Percentiles rank a stretch among this genome's conserved stretches.
Evolutionary conservation across 2,113 vertebrate species (phyloP).

Genomic region (Lepidothrix coronata): DNA sequence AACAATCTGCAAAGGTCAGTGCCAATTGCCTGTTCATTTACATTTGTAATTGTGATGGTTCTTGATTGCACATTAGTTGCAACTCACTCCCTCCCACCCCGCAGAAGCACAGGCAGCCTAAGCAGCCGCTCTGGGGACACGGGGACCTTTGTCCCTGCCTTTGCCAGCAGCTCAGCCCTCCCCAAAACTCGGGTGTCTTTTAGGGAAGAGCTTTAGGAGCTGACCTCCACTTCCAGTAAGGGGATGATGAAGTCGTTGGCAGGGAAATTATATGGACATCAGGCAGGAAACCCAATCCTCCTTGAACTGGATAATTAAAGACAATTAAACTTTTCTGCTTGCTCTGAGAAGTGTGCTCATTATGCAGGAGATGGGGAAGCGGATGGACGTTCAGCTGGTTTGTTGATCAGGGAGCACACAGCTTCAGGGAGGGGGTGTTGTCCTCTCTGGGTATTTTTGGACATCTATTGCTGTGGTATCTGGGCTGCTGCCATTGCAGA

Average conservation of each 20-base stretch:
- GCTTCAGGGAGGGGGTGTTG: neutral
- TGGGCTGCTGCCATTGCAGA: neutral
- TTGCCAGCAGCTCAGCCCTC: neutral
- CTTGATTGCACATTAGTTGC: slow-evolving; percentile 77
- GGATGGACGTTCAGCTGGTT: neutral
- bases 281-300: slow-evolving; percentile 84
- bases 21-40: slow-evolving; percentile 79
- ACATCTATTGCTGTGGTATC: neutral
- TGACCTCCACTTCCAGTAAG: slow-evolving; percentile 33
- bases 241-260: slow-evolving; percentile 82
- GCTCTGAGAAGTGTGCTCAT: slow-evolving; percentile 88
- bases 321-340: slow-evolving; percentile 91
- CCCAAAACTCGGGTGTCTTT: neutral
- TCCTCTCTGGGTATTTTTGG: slow-evolving; percentile 3
- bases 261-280: slow-evolving; percentile 82
- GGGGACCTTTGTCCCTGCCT: slow-evolving; percentile 20
- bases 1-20: slow-evolving; percentile 80
- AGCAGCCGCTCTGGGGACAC: neutral
- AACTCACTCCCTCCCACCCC: slow-evolving; percentile 59
- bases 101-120: neutral
- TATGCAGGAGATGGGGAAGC: slow-evolving; percentile 72
- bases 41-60: slow-evolving; percentile 79
- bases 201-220: slow-evolving; percentile 18
- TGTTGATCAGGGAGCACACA: neutral
- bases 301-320: slow-evolving; percentile 90